Base-by-base conservation (phyloP, 2,113 vertebrate genomes). In the Limanda limanda region DNA sequence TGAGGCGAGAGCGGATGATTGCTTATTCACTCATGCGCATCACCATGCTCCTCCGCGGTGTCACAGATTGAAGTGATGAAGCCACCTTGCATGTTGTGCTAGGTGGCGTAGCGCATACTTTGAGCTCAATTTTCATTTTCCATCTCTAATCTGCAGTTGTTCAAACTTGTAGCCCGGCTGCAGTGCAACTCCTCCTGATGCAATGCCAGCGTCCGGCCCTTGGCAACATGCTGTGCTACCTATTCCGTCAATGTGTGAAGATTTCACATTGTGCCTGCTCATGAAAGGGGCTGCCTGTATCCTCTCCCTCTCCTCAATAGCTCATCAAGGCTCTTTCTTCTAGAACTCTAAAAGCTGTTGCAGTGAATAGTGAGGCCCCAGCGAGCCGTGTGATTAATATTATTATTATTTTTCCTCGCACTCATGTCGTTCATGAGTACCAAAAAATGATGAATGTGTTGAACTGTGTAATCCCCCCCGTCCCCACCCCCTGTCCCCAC, bases 21-120 rank as follows among this genome's bases (percentile, higher is more conserved):
- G 85, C 81, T 91, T 85, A 86, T 91, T 87, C 86, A 78, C 74
- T 81, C 83, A 77, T 79, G 80, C 80, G 31, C 72, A 54, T 76
- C 77, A 8, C 75, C 55, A 14, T 70, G 72, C 67, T 83, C 61
- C 67, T 80, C 61, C 4, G 35, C 21, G 63, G 25, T 64, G 54
- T 79, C 82, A 88, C 64, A 73, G 48, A 74, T 84, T 65, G 57
- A 74, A 72, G 80, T 48, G 74, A 79, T 57, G 75, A 74, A 82
- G 72, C 83, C 78, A 76, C 69, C 75, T 70, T 62, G 24, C 58
- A 67, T 21, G 51, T 72, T 56, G 66, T 76, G 40, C n/a, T 8
- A 47, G 47, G 63, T 1, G 17, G 58, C 62, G 59, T 21, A n/a
- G 9, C 0, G 10, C 51, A 17, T 65, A 60, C 15, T 72, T 59